These are phyloP conservation scores for Aselliscus stoliczkanus DNA, from an alignment of 2,797 vertebrate species.

Conservation along the genomic window DNA sequence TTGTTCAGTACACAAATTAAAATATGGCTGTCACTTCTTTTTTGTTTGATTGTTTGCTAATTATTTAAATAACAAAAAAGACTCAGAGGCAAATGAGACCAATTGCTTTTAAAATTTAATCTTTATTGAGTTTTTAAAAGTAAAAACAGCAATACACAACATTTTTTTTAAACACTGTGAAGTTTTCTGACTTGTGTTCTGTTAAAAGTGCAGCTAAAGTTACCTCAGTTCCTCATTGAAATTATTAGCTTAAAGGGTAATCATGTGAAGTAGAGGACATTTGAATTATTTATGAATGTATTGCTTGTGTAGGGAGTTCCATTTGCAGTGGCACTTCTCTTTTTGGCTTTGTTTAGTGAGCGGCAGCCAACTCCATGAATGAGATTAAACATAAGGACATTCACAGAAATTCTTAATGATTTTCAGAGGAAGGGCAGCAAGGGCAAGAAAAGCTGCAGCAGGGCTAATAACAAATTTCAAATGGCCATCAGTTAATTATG, in stretches of 20 bases:
- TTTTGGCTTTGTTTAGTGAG: background rate
- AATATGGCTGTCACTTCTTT: background rate
- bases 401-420: background rate
- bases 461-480: constrained; percentile 18
- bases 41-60: background rate
- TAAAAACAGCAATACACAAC: background rate
- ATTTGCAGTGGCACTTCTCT: background rate
- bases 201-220: background rate
- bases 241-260: background rate
- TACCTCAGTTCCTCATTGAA: background rate
- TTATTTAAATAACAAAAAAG: background rate
- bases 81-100: background rate
- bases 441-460: background rate
- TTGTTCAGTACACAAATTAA: background rate
- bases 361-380: background rate
- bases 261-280: background rate
- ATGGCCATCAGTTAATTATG: constrained; percentile 17
- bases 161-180: background rate
- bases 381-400: background rate
- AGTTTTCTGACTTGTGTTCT: background rate
- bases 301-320: background rate
- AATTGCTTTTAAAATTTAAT: background rate
- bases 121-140: background rate
- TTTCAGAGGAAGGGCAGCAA: background rate
- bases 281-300: background rate